phyloP scores from a whole-genome alignment of 23 tunicate species.

The Botrylloides violaceus region DNA sequence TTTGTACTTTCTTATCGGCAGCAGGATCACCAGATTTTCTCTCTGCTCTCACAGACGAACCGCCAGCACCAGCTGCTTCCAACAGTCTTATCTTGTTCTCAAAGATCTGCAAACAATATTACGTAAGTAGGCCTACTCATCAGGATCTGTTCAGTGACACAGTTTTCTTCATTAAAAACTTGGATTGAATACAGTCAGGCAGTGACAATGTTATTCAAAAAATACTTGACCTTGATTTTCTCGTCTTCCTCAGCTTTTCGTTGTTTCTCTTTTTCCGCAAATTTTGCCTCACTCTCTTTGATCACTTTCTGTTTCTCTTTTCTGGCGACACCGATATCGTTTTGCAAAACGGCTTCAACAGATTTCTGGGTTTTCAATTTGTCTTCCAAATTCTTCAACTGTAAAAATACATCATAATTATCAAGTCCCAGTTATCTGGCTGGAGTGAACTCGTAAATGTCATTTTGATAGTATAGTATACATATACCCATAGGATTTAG shows the following conservation, averaged over 20 bases:
- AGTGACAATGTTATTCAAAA: neutral
- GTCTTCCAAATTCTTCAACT: slow-evolving; percentile 7
- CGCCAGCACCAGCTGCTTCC: slow-evolving; percentile 13
- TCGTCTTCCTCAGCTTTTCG: slow-evolving; percentile 17
- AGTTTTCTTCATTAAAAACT: neutral
- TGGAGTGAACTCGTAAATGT: no score
- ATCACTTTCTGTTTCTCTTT: slow-evolving; percentile 20
- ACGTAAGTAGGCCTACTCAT: no score
- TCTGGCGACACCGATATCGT: neutral
- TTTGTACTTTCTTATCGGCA: slow-evolving; percentile 7
- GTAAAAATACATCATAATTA: no score
- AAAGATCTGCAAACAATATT: no score
- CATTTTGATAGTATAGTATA: neutral
- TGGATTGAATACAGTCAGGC: neutral
- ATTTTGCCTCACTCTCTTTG: slow-evolving; percentile 22
- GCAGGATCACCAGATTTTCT: slow-evolving; percentile 2
- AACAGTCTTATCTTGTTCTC: slow-evolving; percentile 10
- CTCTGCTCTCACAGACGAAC: neutral
- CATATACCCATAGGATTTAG: no score
- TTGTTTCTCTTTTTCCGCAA: slow-evolving; percentile 17
- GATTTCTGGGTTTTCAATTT: neutral
- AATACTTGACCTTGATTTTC: slow-evolving; percentile 13
- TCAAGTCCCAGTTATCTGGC: no score
- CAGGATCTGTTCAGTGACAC: neutral
- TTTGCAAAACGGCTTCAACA: neutral